Evolutionary conservation across 2,888 invertebrate species (phyloP), one percentile per base, ranked within the genome.

Genomic region (Criorhina ranunculi): DNA sequence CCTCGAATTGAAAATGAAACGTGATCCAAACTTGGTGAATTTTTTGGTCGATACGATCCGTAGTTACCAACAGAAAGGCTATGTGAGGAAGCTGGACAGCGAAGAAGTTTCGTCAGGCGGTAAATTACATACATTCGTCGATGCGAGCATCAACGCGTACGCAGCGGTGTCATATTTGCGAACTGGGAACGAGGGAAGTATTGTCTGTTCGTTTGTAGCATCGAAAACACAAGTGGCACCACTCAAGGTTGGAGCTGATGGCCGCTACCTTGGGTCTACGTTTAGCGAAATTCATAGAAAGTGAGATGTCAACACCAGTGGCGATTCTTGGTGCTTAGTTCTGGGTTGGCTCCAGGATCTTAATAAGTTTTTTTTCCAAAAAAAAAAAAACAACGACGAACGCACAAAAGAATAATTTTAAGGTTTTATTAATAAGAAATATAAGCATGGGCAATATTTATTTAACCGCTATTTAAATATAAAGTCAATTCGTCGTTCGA

Each of bases 21-120:
- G 62, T 7, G 55, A 79, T 19, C 37, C 70, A n/a, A n/a, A 70
- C 4, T 49, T 79, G 31, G 59, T 44, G 15, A 24, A 15, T 5
- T 75, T 70, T 59, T 24, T 76, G n/a, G 24, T 60, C 2, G 33
- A 75, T n/a, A 79, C 75, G 24, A 79, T 85, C 17, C 35, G 60
- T 17, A 67, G 73, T 19, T 83, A 77, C 42, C 53, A 76, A 31
- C 6, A 67, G 8, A 78, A 83, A 24, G 64, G 69, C 11, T 75
- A 70, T 15, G 57, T 75, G 46, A 55, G 51, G 19, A 75, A 70
- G 24, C 8, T 79, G 37, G 12, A 33, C 9, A n/a, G 11, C 33
- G 5, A 76, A n/a, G 69, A 79, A 60, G 37, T 79, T 2, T 53
- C 53, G 19, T 29, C 33, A 46, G 72, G 62, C 19, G 73, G 49